These are phyloP conservation scores for Arnoldichthys spilopterus DNA, from an alignment of 2,797 vertebrate species.

Conservation along the genomic window DNA sequence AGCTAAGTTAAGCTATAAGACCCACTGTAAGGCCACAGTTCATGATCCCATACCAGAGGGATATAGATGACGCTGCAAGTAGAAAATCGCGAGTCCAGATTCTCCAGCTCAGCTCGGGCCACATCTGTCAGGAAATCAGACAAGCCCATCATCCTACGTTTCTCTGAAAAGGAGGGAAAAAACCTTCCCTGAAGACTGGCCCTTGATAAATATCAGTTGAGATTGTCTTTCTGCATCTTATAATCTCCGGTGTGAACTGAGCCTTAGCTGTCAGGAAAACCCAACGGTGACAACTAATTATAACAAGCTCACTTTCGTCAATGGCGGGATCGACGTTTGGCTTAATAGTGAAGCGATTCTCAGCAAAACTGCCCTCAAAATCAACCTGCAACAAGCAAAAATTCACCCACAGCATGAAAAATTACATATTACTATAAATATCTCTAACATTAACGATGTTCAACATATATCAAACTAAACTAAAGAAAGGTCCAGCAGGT, in stretches of 20 bases:
- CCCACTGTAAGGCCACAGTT: background rate
- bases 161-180: constrained; percentile 77
- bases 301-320: constrained; percentile 83
- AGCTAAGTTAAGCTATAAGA: background rate
- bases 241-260: background rate
- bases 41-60: constrained; percentile 80
- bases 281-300: background rate
- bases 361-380: constrained; percentile 87
- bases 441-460: too few relatives aligned
- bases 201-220: too few relatives aligned
- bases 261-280: background rate
- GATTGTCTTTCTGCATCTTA: background rate
- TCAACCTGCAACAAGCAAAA: constrained; percentile 80
- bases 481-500: background rate
- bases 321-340: constrained; percentile 89
- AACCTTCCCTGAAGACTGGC: background rate
- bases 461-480: too few relatives aligned
- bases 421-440: background rate
- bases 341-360: constrained; percentile 89
- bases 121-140: constrained; percentile 93
- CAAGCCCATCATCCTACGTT: constrained; percentile 89
- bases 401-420: background rate
- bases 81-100: constrained; percentile 84
- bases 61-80: constrained; percentile 95
- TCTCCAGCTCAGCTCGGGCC: constrained; percentile 87